These are phyloP conservation scores for Amniataba percoides DNA, from an alignment of 2,797 vertebrate genomes.

Conservation along the genomic window DNA sequence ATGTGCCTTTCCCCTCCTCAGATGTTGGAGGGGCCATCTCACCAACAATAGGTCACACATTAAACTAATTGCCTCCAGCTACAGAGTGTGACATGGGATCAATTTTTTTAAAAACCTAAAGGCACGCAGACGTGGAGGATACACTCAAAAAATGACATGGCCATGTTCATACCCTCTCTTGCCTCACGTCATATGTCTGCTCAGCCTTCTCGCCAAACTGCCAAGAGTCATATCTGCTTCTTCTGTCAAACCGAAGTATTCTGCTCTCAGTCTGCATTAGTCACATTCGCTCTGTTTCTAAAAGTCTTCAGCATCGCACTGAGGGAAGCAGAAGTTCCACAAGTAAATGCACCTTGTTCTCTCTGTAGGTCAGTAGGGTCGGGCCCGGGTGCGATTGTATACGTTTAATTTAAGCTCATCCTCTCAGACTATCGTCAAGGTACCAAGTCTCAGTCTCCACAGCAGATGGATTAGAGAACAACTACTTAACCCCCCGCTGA, in stretches of 20 bases:
- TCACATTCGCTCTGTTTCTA: conserved; percentile 39
- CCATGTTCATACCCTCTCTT: conserved; percentile 27
- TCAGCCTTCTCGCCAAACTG: conserved; percentile 42
- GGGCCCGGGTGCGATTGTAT: conserved; percentile 10
- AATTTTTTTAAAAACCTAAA: conserved; percentile 33
- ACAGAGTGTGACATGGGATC: conserved; percentile 43
- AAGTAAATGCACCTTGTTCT: conserved; percentile 7
- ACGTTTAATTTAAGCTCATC: conserved; percentile 49
- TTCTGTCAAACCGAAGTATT: conserved; percentile 48
- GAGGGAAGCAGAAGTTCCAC: conserved; percentile 20
- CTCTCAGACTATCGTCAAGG: conserved; percentile 21
- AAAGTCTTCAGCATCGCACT: conserved; percentile 31
- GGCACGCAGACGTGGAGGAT: conserved; percentile 20
- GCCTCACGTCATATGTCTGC: conserved; percentile 21
- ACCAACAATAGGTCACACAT: conserved; percentile 20
- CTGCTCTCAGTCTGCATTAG: conserved; percentile 55
- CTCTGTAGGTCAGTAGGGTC: conserved; percentile 38
- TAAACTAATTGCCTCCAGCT: conserved; percentile 33
- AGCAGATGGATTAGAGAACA: conserved; percentile 38
- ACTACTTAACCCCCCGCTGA: conserved; percentile 40
- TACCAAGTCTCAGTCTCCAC: conserved; percentile 20
- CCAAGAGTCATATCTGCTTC: conserved; percentile 46
- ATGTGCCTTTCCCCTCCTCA: conserved; percentile 30
- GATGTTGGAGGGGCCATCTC: conserved; percentile 23
- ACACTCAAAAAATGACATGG: conserved; percentile 28